Evolutionary conservation across 1,140 invertebrate genomes (phyloP).

Genomic region (Theocolax elegans): DNA sequence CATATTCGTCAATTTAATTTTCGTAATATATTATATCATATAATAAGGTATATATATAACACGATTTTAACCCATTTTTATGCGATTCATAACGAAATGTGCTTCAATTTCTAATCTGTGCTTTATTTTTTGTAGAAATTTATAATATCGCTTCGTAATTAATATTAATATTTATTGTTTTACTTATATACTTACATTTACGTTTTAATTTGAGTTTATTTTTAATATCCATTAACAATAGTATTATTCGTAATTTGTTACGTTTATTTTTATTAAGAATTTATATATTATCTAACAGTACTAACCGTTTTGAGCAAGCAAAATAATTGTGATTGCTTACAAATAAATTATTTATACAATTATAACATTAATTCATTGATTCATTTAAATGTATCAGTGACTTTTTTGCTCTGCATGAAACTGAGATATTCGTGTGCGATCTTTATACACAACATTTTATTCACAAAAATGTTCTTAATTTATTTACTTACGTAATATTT

Average conservation of each 20-base stretch:
- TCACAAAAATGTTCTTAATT: too few species aligned
- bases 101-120: too few species aligned
- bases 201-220: background rate
- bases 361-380: slow-evolving; percentile 5
- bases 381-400: slow-evolving; percentile 6
- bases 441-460: too few species aligned
- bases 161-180: background rate
- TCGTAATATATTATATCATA: too few species aligned
- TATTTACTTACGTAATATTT: too few species aligned
- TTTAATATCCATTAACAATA: background rate
- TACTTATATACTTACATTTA: background rate
- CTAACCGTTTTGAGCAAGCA: slow-evolving; percentile 16
- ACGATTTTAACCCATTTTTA: slow-evolving; percentile 35
- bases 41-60: too few species aligned
- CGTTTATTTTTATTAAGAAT: too few species aligned
- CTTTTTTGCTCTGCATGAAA: slow-evolving; percentile 1
- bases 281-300: slow-evolving; percentile 25
- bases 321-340: background rate
- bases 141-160: slow-evolving; percentile 10
- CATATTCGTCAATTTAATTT: slow-evolving; percentile 18
- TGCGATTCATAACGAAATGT: slow-evolving; percentile 1
- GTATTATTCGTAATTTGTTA: background rate
- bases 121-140: slow-evolving; percentile 3
- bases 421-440: slow-evolving; percentile 7
- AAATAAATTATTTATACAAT: background rate